Evolutionary conservation across 2,888 invertebrate genomes (phyloP).

Genomic region (Hetaerina titia): DNA sequence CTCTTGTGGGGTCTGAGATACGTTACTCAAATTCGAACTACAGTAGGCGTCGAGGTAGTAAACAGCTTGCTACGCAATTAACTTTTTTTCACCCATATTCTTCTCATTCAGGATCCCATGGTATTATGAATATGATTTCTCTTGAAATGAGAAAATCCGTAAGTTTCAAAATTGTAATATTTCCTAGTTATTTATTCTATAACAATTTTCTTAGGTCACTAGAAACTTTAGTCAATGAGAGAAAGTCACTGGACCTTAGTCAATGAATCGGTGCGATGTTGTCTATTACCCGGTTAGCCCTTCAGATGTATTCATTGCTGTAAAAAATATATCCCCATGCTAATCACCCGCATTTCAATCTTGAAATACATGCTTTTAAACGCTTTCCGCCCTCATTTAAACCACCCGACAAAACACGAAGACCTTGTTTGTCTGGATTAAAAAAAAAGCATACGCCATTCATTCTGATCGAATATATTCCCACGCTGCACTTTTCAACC

Average conservation of each 20-base stretch:
- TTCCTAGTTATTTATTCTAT: no score
- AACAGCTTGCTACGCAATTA: no score
- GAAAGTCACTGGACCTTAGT: background rate
- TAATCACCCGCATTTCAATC: background rate
- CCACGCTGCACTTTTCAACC: conserved; percentile 51
- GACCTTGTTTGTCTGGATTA: background rate
- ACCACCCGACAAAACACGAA: background rate
- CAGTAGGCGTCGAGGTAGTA: no score
- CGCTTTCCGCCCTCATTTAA: background rate
- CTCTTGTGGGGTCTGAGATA: no score
- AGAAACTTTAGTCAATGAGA: background rate
- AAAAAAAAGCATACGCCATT: background rate
- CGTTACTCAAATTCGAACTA: no score
- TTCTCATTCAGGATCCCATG: no score
- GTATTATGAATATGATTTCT: no score
- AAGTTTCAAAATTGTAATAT: no score
- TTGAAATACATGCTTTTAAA: background rate
- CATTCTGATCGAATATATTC: conserved; percentile 39
- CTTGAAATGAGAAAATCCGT: no score
- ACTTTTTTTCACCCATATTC: no score
- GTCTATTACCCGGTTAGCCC: background rate
- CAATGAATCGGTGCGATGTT: background rate
- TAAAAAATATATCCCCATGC: background rate
- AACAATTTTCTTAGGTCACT: no score
- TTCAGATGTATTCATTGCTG: background rate